A percentile compares a stretch with the other conserved stretches of the same genome.
phyloP scores from a whole-genome alignment of 2,797 vertebrate species.

The Tympanoctomys barrerae region DNA sequence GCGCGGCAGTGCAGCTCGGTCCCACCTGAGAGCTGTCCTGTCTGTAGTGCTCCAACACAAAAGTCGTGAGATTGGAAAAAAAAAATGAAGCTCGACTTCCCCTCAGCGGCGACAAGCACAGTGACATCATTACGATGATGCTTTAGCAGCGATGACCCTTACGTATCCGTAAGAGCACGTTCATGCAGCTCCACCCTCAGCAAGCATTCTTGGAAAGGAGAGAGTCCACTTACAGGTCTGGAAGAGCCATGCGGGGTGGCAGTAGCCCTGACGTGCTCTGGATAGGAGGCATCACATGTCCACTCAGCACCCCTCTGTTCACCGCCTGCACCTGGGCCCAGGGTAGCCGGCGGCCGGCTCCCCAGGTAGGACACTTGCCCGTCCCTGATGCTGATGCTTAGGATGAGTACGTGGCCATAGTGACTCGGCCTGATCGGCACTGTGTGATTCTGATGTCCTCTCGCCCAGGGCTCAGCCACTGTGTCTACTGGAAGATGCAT shows the following conservation, averaged over 20 bases:
- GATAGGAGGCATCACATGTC: not conserved
- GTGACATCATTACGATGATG: not conserved
- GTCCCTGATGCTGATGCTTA: not conserved
- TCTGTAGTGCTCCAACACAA: not conserved
- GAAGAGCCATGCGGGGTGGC: not conserved
- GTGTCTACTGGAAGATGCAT: not conserved
- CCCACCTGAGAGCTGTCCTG: not conserved
- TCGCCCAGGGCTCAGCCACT: not conserved
- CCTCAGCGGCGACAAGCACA: not conserved
- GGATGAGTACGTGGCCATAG: not conserved
- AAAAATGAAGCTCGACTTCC: not conserved
- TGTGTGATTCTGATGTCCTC: not conserved
- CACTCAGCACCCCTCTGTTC: accelerated
- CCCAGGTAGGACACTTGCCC: not conserved
- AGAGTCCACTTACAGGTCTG: not conserved
- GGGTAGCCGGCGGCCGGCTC: not conserved
- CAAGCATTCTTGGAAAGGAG: not conserved
- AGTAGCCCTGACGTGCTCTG: not conserved
- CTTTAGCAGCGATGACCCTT: not conserved
- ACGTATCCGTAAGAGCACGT: not conserved
- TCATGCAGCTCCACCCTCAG: not conserved
- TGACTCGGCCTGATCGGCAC: not conserved
- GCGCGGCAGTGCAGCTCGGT: not conserved
- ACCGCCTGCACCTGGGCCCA: not conserved
- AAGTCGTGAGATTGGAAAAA: not conserved